These are phyloP conservation scores for Vesta saturnalis DNA, from an alignment of 2,888 invertebrate species.

Conservation along the genomic window DNA sequence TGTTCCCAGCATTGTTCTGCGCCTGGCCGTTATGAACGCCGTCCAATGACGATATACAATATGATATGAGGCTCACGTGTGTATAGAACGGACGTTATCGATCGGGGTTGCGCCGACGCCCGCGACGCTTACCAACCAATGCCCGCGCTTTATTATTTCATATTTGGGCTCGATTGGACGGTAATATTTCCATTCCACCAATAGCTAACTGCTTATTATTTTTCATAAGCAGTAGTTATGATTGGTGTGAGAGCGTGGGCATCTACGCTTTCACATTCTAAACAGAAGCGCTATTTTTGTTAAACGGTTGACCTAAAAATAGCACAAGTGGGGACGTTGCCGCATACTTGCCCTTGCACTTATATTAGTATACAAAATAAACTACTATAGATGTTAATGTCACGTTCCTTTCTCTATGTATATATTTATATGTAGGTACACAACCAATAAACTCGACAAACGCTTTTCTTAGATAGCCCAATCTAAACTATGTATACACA, in stretches of 20 bases:
- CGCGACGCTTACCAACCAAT: constrained; percentile 65
- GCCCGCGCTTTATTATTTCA: constrained; percentile 71
- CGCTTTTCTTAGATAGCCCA: constrained; percentile 23
- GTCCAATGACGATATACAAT: constrained; percentile 60
- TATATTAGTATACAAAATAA: constrained; percentile 10
- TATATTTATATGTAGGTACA: neutral
- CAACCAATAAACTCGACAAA: constrained; percentile 15
- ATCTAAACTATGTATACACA: constrained; percentile 33
- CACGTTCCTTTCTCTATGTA: neutral
- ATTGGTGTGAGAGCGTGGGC: constrained; percentile 53
- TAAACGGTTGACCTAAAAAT: constrained; percentile 31
- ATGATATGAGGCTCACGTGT: constrained; percentile 61
- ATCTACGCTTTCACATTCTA: constrained; percentile 39
- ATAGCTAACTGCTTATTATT: constrained; percentile 55
- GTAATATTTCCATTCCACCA: constrained; percentile 62
- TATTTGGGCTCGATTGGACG: constrained; percentile 67
- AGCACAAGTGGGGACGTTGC: constrained; percentile 25
- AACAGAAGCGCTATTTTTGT: constrained; percentile 24
- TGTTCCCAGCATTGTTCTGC: constrained; percentile 40
- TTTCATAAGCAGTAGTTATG: constrained; percentile 55
- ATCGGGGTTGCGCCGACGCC: constrained; percentile 57
- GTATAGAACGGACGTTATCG: constrained; percentile 53
- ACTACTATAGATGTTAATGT: constrained; percentile 7
- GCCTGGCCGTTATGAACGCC: constrained; percentile 53
- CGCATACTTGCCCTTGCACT: constrained; percentile 31